Base-by-base conservation (phyloP, 1,140 invertebrate genomes). In the Ceratina japonica region DNA sequence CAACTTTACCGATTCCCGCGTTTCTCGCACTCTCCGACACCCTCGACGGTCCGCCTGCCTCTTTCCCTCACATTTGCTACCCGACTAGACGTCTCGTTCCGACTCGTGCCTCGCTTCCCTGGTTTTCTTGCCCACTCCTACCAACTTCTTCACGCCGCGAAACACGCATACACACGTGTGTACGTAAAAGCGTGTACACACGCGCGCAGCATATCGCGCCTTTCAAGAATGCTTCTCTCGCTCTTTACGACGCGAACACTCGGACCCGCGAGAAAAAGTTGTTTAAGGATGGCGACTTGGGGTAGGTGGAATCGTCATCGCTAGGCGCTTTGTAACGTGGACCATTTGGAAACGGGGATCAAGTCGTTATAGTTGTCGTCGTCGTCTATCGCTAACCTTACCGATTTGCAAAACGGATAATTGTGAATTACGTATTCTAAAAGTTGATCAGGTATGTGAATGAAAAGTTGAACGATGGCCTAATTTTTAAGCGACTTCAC, bases 221-320 rank as follows among this genome's bases (percentile, higher is more conserved):
- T 87, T 76, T 73, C 56, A 72, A 84, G 81, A 78, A 83, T 64
- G 85, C 78, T 83, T 85, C 83, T 84, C 79, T 80, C 78, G 76
- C 54, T 76, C 82, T 84, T 81, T 81, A 76, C 62, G 73, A 81
- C 74, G 59, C 51, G 68, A 65, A 80, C 27, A 77, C 79, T 84
- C 59, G 83, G 77, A 73, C 73, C 51, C 22, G 51, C 37, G 68
- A 22, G 5, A 56, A 64, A 82, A 69, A 49, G 75, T 62, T 62
- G 76, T 74, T 72, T 79, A 66, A 73, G 69, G 64, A 54, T 49
- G 15, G 24, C 13, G 59, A 22, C 54, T 27, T 18, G 18, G n/a
- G 61, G 2, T 61, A 56, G 62, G 1, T 27, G 18, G 49, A 18
- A 58, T 37, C 74, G 56, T 73, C 63, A 27, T 15, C 69, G 51